Conservation (phyloP, 2,888 invertebrate genomes). For the Uropetala carovei region DNA sequence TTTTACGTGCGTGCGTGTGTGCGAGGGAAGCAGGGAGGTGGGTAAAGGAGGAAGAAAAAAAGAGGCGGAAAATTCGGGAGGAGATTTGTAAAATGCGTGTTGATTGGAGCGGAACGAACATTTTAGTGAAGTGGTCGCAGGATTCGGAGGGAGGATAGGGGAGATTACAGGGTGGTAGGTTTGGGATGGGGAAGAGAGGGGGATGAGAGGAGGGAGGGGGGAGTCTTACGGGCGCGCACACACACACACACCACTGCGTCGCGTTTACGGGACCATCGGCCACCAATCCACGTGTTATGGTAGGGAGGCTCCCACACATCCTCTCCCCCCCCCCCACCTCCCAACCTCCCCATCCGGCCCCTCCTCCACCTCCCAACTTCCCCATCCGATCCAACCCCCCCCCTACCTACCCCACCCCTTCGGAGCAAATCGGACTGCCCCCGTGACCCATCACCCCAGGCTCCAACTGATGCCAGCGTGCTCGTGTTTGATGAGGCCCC, state of each 20-base stretch:
- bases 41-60: no score
- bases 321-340: no score
- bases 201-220: neutral
- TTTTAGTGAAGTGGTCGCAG: neutral
- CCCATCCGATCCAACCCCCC: neutral
- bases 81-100: neutral
- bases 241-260: no score
- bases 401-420: neutral
- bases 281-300: neutral
- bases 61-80: no score
- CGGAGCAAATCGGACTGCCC: neutral
- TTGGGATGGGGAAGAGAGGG: no score
- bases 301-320: neutral
- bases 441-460: constrained; percentile 38
- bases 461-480: neutral
- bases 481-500: constrained; percentile 34
- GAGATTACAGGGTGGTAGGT: neutral
- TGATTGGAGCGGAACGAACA: constrained; percentile 36
- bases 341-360: neutral
- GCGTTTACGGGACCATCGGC: neutral
- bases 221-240: neutral
- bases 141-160: neutral
- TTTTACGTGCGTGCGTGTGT: neutral
- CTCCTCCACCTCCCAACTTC: no score
- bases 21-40: neutral